A percentile compares a stretch with the other conserved stretches of the same genome.
phyloP scores from a whole-genome alignment of 2,113 vertebrate genomes.

The Limanda limanda region DNA sequence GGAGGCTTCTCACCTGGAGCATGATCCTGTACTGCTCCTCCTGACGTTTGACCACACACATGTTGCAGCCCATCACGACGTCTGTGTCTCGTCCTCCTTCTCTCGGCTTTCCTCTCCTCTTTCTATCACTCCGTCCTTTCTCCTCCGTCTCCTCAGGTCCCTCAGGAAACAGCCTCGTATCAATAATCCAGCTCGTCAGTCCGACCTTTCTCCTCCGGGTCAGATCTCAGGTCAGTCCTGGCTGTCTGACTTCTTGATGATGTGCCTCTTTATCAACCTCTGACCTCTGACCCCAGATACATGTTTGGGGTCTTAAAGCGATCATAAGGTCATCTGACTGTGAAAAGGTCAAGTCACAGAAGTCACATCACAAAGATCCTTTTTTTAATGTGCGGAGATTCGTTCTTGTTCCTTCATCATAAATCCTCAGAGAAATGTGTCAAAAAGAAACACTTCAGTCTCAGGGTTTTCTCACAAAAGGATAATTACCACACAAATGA shows the following conservation, averaged over 20 bases:
- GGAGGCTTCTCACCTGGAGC: constrained; percentile 83
- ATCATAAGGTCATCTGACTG: neutral
- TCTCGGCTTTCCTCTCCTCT: neutral
- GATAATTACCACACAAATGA: neutral
- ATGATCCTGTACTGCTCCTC: constrained; percentile 90
- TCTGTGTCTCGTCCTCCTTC: neutral
- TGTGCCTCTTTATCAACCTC: neutral
- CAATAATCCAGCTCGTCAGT: constrained; percentile 21
- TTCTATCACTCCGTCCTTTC: neutral
- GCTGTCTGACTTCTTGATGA: no score
- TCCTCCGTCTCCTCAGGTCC: neutral
- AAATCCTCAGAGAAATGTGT: neutral
- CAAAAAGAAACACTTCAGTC: neutral
- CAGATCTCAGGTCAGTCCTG: neutral
- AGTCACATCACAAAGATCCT: neutral
- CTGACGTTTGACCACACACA: constrained; percentile 89
- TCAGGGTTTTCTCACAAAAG: neutral
- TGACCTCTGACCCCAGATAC: constrained; percentile 1
- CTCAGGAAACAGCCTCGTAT: neutral
- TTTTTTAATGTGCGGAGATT: neutral
- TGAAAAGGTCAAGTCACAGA: neutral
- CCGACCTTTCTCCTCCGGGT: constrained; percentile 8
- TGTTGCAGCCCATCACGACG: constrained; percentile 88
- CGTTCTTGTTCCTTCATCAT: neutral
- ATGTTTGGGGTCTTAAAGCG: neutral